phyloP scores from a whole-genome alignment of 1,140 invertebrate species.

The Heliconius himera region DNA sequence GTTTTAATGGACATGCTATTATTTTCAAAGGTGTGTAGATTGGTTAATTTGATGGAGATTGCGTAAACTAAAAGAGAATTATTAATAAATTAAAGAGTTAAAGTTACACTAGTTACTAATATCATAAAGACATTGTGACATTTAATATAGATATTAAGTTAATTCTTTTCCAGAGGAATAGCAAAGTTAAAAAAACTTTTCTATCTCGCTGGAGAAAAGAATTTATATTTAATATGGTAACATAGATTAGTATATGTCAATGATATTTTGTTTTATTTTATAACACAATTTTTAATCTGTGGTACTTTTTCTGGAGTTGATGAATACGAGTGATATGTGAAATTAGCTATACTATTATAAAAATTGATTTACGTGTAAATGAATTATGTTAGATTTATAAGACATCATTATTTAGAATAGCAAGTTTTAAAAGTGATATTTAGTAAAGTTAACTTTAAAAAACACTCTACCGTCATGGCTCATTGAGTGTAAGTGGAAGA shows the following conservation, averaged over 20 bases:
- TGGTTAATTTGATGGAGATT: no score
- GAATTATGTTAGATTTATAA: slow-evolving; percentile 17
- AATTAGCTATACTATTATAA: slow-evolving; percentile 14
- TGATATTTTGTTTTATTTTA: background rate
- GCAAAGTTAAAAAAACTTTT: no score
- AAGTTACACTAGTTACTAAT: no score
- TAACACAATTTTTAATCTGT: slow-evolving; percentile 4
- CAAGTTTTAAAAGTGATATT: background rate
- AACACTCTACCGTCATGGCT: slow-evolving; percentile 45
- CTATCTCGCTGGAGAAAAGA: no score
- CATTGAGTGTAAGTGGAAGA: slow-evolving; percentile 54
- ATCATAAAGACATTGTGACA: no score
- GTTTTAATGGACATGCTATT: no score
- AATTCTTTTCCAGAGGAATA: no score
- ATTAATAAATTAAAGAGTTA: no score
- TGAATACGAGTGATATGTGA: slow-evolving; percentile 27
- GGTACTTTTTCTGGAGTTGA: slow-evolving; percentile 13
- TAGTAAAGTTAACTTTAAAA: slow-evolving; percentile 18
- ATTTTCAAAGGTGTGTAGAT: no score
- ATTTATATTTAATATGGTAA: background rate
- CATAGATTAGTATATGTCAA: background rate
- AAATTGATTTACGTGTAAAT: slow-evolving; percentile 31
- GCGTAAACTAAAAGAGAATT: no score
- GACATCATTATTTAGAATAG: background rate
- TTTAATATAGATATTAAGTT: no score